A percentile compares a stretch with the other conserved stretches of the same genome.
These are phyloP conservation scores for Spialia ferax DNA, from an alignment of 2,888 invertebrate species.

Conservation along the genomic window DNA sequence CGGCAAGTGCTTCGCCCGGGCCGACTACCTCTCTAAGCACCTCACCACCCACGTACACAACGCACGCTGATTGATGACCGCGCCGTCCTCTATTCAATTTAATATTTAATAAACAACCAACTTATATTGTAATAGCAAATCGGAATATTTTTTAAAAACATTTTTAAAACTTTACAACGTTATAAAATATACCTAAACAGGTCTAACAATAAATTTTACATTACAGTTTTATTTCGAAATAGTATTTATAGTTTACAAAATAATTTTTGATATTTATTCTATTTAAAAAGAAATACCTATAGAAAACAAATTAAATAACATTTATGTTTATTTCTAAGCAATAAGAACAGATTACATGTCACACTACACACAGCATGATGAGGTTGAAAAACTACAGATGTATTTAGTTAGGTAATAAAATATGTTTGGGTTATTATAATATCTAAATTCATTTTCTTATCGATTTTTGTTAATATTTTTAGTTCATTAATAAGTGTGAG, in stretches of 20 bases:
- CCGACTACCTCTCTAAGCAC: conserved; percentile 96
- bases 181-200: conserved; percentile 71
- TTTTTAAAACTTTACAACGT: conserved; percentile 81
- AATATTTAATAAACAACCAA: conserved; percentile 60
- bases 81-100: conserved; percentile 67
- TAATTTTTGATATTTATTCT: conserved; percentile 77
- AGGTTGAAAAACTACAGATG: conserved; percentile 11
- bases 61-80: conserved; percentile 82
- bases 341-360: conserved; percentile 52
- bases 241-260: conserved; percentile 73
- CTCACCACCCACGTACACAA: conserved; percentile 96
- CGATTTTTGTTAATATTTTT: conserved; percentile 6
- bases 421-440: conserved; percentile 5
- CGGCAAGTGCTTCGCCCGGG: conserved; percentile 96
- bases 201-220: conserved; percentile 78
- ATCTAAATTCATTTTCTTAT: background rate
- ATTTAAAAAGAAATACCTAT: conserved; percentile 45
- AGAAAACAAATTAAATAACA: conserved; percentile 48
- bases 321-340: conserved; percentile 57
- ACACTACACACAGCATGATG: conserved; percentile 48
- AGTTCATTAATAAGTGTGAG: background rate
- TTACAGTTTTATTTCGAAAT: conserved; percentile 78
- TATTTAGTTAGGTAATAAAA: conserved; percentile 7
- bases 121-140: conserved; percentile 74
- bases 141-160: conserved; percentile 83